These are phyloP conservation scores for Apogon hyalosoma DNA, from an alignment of 2,797 vertebrate genomes.

Conservation along the genomic window DNA sequence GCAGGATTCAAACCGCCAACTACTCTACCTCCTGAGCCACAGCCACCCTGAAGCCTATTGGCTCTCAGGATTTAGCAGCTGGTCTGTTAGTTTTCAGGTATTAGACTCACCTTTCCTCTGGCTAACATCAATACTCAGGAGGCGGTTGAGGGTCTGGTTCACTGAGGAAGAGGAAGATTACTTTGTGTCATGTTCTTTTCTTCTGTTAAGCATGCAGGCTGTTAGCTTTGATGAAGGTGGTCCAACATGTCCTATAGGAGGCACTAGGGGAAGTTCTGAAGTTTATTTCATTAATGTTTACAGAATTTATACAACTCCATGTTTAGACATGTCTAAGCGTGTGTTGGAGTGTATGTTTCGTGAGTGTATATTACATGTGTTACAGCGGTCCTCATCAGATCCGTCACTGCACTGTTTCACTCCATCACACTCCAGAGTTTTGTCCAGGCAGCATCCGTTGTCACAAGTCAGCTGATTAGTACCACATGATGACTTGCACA, in stretches of 20 bases:
- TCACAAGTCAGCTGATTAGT: constrained; percentile 83
- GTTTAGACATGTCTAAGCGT: constrained; percentile 1
- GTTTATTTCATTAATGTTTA: no score
- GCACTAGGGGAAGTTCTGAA: no score
- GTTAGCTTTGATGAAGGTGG: no score
- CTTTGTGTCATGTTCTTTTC: neutral
- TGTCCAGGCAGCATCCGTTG: constrained; percentile 88
- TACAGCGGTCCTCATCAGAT: constrained; percentile 87
- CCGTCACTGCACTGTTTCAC: constrained; percentile 83
- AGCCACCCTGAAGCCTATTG: no score
- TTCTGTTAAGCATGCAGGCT: no score
- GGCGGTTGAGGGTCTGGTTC: constrained; percentile 66
- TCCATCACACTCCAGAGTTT: constrained; percentile 89
- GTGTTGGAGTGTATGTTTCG: constrained; percentile 20
- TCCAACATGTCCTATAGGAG: no score
- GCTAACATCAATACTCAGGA: constrained; percentile 69
- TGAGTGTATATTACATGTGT: constrained; percentile 78
- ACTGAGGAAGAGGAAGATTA: constrained; percentile 56
- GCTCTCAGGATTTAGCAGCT: no score
- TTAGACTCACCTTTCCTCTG: constrained; percentile 64
- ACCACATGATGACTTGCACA: constrained; percentile 80
- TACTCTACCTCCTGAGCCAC: no score
- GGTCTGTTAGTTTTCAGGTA: no score
- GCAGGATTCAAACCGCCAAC: no score
- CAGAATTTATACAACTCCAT: neutral